Base-by-base conservation (phyloP, 2,797 vertebrate genomes). In the Typhlichthys subterraneus region DNA sequence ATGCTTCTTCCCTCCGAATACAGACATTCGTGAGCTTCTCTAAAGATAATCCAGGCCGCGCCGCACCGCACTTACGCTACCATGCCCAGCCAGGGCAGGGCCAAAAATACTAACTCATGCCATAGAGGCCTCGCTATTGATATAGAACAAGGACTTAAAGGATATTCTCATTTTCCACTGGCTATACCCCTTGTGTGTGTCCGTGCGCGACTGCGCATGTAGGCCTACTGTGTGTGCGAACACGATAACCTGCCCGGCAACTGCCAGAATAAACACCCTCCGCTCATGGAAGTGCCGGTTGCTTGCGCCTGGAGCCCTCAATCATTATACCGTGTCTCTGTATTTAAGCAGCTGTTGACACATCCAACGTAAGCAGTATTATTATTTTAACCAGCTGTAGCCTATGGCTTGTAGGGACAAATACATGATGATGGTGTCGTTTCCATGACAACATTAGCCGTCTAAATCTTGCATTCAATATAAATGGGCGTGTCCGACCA, bases 221-320 rank as follows among this genome's bases (percentile, higher is more conserved):
- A 62, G 23, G 42, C 10, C 13, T 6, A 38, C 13, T 23, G 60
- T 47, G 49, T 38, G 45, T 64, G 73, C 55, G 69, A 53, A 63
- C 72, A 59, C 72, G 33, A 68, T 81, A 90, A 88, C 87, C 87
- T 89, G 89, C 88, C 87, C 85, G 86, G 88, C 85, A 90, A 91
- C 88, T 74, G 79, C 79, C 67, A 84, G 75, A 85, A 85, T 85
- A 88, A 86, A 87, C 78, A 81, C 68, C 70, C 78, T 60, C 79
- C 69, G 67, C 55, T 53, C 19, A 3, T 50, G 13, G 23, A 63
- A 52, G 14, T 63, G 67, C 54, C 61, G 63, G 67, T 42, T 61
- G 60, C 61, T 67, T 71, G 60, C 47, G 7, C 47, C 55, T 31
- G 13, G 56, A 19, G 29, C 33, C 31, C n/a, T 72, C 62, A 50